Base-by-base conservation (phyloP, 2,888 invertebrate species). In the Galerucella calmariensis region DNA sequence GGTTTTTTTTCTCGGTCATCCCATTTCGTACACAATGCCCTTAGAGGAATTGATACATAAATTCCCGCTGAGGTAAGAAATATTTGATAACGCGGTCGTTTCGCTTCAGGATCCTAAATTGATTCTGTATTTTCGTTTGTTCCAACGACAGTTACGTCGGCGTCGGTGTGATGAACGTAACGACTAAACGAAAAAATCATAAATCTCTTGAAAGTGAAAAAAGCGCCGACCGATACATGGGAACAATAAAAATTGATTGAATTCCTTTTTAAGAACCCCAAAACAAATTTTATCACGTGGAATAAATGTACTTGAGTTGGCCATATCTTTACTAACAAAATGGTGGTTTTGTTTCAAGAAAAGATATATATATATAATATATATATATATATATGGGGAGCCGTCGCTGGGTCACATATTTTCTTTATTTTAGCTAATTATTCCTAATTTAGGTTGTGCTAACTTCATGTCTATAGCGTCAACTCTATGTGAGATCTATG, bases 191-290 rank as follows among this genome's bases (percentile, higher is more conserved):
- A 11, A 53, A 53, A 16, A 53, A 16, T 53, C n/a, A 53, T 16
- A 53, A 53, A 53, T n/a, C 16, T 16, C 8, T 53, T 5, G 53
- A 9, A 16, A 53, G n/a, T 53, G 6, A 53, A 53, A 14, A 5
- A 5, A 53, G 14, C 53, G 9, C 48, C 48, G 12, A 48, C 6
- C 48, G 48, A 48, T 48, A 48, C 53, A 53, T 9, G 5, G 14
- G n/a, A n/a, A 53, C 53, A 53, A 53, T 53, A 53, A 53, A 53
- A 53, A 53, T 53, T 53, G 53, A 53, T 53, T 53, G 16, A 53
- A 53, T 53, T 14, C n/a, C 6, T 2, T 53, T 16, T 16, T n/a
- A 53, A 5, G n/a, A n/a, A 6, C n/a, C 11, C 53, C 1, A 46
- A 53, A 6, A 53, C n/a, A 6, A 14, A 53, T 53, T 53, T 53